Base-by-base conservation (phyloP, 2,113 vertebrate species). In the Platycercus adscitus region DNA sequence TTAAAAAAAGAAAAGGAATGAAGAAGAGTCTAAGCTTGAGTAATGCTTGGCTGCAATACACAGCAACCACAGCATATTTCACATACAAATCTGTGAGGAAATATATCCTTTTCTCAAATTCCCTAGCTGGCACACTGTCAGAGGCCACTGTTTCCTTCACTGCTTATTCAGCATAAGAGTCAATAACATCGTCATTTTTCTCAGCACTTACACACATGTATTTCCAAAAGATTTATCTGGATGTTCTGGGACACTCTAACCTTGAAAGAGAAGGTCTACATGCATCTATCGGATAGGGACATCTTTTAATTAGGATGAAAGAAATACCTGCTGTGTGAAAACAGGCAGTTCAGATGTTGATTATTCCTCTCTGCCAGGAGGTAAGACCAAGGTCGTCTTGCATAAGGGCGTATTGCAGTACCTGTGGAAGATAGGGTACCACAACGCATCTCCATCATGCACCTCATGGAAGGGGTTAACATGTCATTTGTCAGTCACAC, bases 361-460 rank as follows among this genome's bases (percentile, higher is more conserved):
- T 31, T 58, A 31, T 33, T 50, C 39, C 69, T 87, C 69, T 72
- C 41, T 35, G 49, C 70, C 49, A 7, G 10, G 37, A 72, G 25
- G 24, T 7, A 76, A 81, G 44, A 37, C 21, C 33, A 31, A 72
- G 46, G 73, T 7, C 29, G 2, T 4, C 33, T 63, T 55, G 50
- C 1, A 0, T 33, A 63, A 69, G n/a, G 18, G 17, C 2, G 0
- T 21, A 4, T 9, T 0, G 3, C 25, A 70, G 64, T 25, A 58
- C 11, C 24, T 16, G 44, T 2, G 21, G 49, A 72, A 75, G 37
- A 6, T 26, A 37, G 0, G 0, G 17, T 58, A 14, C 73, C 33
- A 8, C 9, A 31, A 58, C 13, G 5, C 1, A 1, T 25, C 47
- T 75, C 21, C 8, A 9, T 6, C 44, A 44, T 21, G 21, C 41